phyloP scores from a whole-genome alignment of 2,797 vertebrate species.

The Chiloscyllium punctatum region DNA sequence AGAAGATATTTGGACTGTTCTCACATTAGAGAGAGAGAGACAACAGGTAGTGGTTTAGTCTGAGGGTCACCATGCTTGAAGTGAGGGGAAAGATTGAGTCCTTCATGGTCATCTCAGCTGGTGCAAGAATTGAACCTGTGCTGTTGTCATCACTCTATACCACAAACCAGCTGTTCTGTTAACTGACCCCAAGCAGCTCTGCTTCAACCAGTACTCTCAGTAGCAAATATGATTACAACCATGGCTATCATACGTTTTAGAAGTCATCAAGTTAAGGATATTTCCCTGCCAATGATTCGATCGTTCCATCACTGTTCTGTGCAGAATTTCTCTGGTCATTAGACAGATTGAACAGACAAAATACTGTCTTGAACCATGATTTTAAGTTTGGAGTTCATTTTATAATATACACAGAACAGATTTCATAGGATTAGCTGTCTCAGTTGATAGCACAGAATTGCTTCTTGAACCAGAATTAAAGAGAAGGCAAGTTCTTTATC shows the following conservation, averaged over 20 bases:
- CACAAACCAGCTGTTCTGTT: too few relatives aligned
- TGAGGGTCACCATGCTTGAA: too few relatives aligned
- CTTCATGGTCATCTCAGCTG: too few relatives aligned
- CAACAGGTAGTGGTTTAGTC: too few relatives aligned
- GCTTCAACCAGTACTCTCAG: not conserved
- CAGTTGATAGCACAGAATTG: not conserved
- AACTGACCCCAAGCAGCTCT: not conserved
- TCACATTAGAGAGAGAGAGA: too few relatives aligned
- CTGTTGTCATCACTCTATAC: too few relatives aligned
- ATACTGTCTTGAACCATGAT: not conserved
- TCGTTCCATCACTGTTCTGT: not conserved
- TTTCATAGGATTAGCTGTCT: not conserved
- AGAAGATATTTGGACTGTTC: too few relatives aligned
- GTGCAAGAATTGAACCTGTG: too few relatives aligned
- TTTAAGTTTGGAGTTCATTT: not conserved
- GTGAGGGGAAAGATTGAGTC: too few relatives aligned
- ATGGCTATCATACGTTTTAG: not conserved
- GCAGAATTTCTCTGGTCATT: not conserved
- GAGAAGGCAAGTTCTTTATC: not conserved
- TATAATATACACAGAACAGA: not conserved
- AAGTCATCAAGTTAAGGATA: not conserved
- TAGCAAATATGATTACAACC: not conserved
- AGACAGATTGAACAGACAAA: not conserved
- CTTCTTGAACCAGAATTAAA: not conserved
- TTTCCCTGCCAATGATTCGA: not conserved